Base-by-base conservation (phyloP, 1,140 invertebrate genomes). In the Listronotus oregonensis region DNA sequence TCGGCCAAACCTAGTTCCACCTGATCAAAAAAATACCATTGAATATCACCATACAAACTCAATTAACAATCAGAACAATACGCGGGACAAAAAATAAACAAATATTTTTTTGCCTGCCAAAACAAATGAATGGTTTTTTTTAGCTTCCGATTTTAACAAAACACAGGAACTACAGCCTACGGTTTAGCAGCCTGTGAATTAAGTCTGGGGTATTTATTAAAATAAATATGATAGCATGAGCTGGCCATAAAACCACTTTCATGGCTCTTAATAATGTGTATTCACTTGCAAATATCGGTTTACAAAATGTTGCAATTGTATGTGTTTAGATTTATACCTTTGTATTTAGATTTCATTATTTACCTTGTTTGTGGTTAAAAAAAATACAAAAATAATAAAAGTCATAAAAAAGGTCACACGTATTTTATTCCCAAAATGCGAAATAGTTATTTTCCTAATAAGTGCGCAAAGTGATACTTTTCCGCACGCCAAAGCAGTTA, bases 91-190 rank as follows among this genome's bases (percentile, higher is more conserved):
- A 15, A 32, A 51, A 51, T 51, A 14, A 51, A 21, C 44, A 47
- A 47, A 51, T 51, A 18, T 27, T 21, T 21, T 47, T 51, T 51
- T 37, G 34, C 34, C 34, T 37, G 34, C 34, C 34, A 37, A 37
- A 37, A 37, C 34, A 12, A 37, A 37, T 12, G 11, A 37, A 10
- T 37, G 34, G 8, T 37, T 50, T 51, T 51, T 31, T 21, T 51
- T 9, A 9, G 49, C 49, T 51, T 51, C 49, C 49, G 49, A 51
- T 51, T 51, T 12, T 32, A 51, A 51, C 49, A 51, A 51, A 51
- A 51, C 49, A 51, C 49, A 51, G 49, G 49, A 51, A 51, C 49
- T 51, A 51, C 21, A 51, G 49, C 49, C 49, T 18, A 51, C 49
- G 49, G n/a, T 51, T 51, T 32, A 31, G 49, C 31, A 47, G 44